Percentiles rank a stretch among this genome's conserved stretches.
phyloP scores from a whole-genome alignment of 2,888 invertebrate species.

The Meta bourneti region DNA sequence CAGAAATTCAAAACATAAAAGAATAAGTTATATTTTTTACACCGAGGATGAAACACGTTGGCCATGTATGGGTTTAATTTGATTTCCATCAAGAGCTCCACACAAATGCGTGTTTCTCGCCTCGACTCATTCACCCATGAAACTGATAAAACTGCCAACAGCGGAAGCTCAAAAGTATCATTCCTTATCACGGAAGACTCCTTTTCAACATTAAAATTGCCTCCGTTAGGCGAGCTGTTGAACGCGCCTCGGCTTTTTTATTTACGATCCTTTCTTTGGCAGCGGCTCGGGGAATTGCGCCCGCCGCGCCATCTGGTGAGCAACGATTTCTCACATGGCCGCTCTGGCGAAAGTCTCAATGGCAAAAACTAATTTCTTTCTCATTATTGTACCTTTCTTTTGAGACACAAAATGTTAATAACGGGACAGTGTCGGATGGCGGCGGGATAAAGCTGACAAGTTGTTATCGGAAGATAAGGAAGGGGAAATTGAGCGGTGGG shows the following conservation, averaged over 20 bases:
- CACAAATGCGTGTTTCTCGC: too few relatives aligned
- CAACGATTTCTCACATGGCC: slow-evolving; percentile 17
- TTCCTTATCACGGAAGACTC: not conserved
- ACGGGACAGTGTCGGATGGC: not conserved
- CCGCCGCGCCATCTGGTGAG: not conserved
- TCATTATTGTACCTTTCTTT: not conserved
- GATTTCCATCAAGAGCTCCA: too few relatives aligned
- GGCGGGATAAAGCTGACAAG: not conserved
- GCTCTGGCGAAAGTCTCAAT: not conserved
- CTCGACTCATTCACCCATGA: too few relatives aligned
- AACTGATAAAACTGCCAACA: too few relatives aligned
- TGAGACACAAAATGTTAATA: not conserved
- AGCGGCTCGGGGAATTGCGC: not conserved
- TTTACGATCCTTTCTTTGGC: not conserved
- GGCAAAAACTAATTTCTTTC: not conserved
- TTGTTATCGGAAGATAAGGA: not conserved
- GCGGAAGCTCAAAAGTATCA: not conserved
- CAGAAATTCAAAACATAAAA: too few relatives aligned
- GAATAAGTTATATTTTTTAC: too few relatives aligned
- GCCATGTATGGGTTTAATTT: too few relatives aligned
- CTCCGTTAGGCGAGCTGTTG: not conserved
- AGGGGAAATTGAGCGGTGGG: not conserved
- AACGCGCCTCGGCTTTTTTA: not conserved
- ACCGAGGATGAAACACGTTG: too few relatives aligned
- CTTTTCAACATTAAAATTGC: not conserved